phyloP scores from a whole-genome alignment of 2,113 vertebrate genomes.

The Pedionomus torquatus region DNA sequence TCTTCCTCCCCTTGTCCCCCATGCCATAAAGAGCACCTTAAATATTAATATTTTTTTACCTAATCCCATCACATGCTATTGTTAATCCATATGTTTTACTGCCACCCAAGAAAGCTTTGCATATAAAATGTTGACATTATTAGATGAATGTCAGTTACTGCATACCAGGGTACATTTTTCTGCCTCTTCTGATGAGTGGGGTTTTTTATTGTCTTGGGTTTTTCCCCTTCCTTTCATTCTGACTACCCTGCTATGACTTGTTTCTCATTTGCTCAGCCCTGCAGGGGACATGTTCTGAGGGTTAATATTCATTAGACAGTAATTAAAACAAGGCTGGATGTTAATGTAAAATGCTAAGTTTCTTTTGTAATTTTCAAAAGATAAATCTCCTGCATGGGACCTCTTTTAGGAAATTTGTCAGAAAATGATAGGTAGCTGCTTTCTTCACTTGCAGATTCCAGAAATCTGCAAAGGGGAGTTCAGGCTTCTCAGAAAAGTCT shows the following conservation, averaged over 20 bases:
- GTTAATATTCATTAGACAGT: not conserved
- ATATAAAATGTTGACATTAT: not conserved
- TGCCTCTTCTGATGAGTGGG: not conserved
- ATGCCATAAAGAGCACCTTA: not conserved
- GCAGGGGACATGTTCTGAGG: not conserved
- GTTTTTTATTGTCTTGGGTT: not conserved
- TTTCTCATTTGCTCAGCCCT: not conserved
- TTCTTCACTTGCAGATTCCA: not conserved
- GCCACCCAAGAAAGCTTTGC: not conserved
- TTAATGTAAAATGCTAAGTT: not conserved
- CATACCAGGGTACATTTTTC: not conserved
- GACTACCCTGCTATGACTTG: not conserved
- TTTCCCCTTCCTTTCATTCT: not conserved
- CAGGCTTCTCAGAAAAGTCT: not conserved
- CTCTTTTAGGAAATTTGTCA: not conserved
- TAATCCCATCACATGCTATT: not conserved
- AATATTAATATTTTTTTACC: not conserved
- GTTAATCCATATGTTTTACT: not conserved
- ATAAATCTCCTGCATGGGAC: not conserved
- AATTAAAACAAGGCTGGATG: not conserved
- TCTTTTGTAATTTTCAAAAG: not conserved
- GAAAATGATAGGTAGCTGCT: not conserved
- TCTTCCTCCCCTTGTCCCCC: not conserved
- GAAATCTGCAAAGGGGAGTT: not conserved
- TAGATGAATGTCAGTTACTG: not conserved